Conservation (phyloP, 2,797 vertebrate species). For the Cryptoblepharus egeriae region DNA sequence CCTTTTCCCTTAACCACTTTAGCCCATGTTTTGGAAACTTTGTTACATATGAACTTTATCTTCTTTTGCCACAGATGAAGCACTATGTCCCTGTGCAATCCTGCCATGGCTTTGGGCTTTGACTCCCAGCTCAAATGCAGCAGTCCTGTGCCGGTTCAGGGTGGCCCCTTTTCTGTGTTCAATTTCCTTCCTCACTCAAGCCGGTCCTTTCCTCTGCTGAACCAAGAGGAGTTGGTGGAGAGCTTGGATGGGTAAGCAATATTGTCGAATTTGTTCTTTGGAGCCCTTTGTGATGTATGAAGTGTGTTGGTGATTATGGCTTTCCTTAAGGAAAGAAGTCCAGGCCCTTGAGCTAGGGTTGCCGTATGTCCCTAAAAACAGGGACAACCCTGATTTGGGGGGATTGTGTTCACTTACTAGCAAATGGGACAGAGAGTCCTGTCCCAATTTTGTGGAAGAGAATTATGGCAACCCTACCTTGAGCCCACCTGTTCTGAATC, state of each 20-base stretch:
- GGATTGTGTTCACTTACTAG: too few relatives aligned
- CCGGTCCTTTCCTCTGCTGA: neutral
- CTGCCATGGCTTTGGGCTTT: conserved; percentile 4
- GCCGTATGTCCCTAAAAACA: too few relatives aligned
- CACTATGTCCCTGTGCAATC: neutral
- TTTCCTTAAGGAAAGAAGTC: neutral
- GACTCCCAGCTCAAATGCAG: conserved; percentile 10
- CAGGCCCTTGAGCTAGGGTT: too few relatives aligned
- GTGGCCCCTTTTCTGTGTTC: neutral
- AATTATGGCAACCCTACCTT: too few relatives aligned
- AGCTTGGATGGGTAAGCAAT: conserved; percentile 9
- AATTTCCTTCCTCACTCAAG: neutral
- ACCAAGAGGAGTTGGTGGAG: neutral
- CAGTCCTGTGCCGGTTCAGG: neutral
- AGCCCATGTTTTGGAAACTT: neutral
- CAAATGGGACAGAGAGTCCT: too few relatives aligned
- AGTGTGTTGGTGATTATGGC: neutral
- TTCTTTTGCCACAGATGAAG: neutral
- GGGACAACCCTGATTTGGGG: too few relatives aligned
- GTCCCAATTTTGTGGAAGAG: too few relatives aligned
- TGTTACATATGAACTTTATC: too few relatives aligned
- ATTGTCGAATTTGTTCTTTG: neutral
- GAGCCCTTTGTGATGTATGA: neutral
- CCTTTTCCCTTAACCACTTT: too few relatives aligned
- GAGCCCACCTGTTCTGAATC: neutral